Base-by-base conservation (phyloP, 2,888 invertebrate species). In the Crocallis elinguaria region DNA sequence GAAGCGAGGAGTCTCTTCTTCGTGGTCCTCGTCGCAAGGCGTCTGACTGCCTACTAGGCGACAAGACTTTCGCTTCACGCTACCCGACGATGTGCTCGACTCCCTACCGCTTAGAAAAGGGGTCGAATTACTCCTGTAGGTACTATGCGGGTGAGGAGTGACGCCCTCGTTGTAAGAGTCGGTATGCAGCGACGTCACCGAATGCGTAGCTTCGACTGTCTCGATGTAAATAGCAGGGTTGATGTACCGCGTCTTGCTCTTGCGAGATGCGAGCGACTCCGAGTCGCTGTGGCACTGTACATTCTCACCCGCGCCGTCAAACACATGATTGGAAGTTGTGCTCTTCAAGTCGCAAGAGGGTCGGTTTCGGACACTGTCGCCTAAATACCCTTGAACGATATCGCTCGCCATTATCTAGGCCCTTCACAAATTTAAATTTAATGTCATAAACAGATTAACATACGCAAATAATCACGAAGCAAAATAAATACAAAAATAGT, bases 161-260 rank as follows among this genome's bases (percentile, higher is more conserved):
- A 88, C 73, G 13, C 84, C 85, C 25, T 85, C 86, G 1, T 81
- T 60, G 33, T 71, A 77, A 0, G 84, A 76, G 11, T 84, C 86
- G 0, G 84, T 77, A 27, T 79, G 84, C 41, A 90, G 68, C 45
- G 88, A 89, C 43, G 86, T 86, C 56, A 82, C 87, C 0, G 91
- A 90, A 46, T 79, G 89, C 27, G 87, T 79, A 0, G 84, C 66
- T 51, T 88, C 84, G 0, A 92, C 78, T 0, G 88, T 84, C 70
- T 94, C 94, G 1, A 93, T 88, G 58, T 90, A 93, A 59, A 94
- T 93, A 4, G 94, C 93, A 0, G 94, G 92, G 71, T 94, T 94
- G 43, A 94, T 92, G 66, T 93, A 93, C 52, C 93, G 90, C 3
- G 88, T 86, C 67, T 82, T 89, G 68, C 86, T 88, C 45, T 86